Conservation (phyloP, 1,140 invertebrate species). For the Drosophila trapezifrons region DNA sequence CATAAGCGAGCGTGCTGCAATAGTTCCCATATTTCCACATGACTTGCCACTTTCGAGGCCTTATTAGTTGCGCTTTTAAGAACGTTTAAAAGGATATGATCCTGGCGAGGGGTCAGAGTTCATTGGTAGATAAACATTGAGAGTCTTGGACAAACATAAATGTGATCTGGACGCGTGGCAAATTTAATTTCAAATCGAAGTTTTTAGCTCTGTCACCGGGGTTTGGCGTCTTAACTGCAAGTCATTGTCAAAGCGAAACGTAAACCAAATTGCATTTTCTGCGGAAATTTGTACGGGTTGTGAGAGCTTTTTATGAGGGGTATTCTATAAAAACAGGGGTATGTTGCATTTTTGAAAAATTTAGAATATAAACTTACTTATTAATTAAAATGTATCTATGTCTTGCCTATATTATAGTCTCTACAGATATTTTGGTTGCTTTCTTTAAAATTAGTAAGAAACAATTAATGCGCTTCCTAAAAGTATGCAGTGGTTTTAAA, state of each 20-base stretch:
- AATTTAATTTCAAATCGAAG: constrained; percentile 52
- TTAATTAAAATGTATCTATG: not conserved
- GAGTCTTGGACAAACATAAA: constrained; percentile 27
- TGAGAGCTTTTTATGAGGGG: constrained; percentile 15
- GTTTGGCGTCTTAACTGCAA: constrained; percentile 38
- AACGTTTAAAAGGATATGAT: constrained; percentile 34
- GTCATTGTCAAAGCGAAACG: constrained; percentile 51
- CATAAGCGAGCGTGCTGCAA: constrained; percentile 16
- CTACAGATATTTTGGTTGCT: too few species aligned
- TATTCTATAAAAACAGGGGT: not conserved
- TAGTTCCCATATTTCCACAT: constrained; percentile 52
- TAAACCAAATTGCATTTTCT: constrained; percentile 51
- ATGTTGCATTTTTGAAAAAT: not conserved
- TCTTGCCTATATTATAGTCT: too few species aligned
- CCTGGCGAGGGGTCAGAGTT: constrained; percentile 32
- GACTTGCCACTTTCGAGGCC: constrained; percentile 57
- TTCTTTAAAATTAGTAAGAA: too few species aligned
- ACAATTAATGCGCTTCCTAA: not conserved
- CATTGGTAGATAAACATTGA: constrained; percentile 36
- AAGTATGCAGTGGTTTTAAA: too few species aligned
- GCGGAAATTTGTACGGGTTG: constrained; percentile 23
- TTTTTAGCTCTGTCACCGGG: constrained; percentile 45
- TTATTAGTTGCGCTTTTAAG: constrained; percentile 75
- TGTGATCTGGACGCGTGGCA: constrained; percentile 41
- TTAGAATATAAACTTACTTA: not conserved